Evolutionary conservation across 2,888 invertebrate genomes (phyloP), one percentile per base, ranked within the genome.

Genomic region (Bellardia pandia): DNA sequence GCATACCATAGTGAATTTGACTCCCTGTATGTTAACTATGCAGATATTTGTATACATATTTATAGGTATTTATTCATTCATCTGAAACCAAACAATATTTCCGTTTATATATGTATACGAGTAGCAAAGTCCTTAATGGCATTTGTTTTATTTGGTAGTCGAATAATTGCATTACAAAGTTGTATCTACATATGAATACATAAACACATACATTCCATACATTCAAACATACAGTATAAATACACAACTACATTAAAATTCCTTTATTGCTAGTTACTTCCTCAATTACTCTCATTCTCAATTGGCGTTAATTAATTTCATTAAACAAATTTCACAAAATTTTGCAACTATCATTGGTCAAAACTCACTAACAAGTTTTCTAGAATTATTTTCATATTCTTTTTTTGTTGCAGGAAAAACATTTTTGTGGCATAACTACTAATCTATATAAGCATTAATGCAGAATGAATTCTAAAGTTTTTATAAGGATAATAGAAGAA

Each of bases 281-380:
- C 74, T 75, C 2, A 42, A n/a, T 9, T 13, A 23, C 48, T 48
- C 48, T 40, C 45, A 62, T 75, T 75, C 60, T 75, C 60, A 75
- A 75, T 75, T 75, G 74, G 60, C 74, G 60, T 48, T 75, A 75
- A 75, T 75, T 75, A 75, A 75, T 75, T 74, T 75, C 33, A 62
- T 75, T 75, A 75, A n/a, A 75, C 9, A 75, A 75, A 45, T 62
- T 60, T 45, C 11, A 69, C 30, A 60, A 33, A 72, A 48, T 45
- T 75, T 37, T 6, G 33, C 45, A 60, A 75, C 45, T 62, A 60
- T 75, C 74, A 74, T 60, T 62, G 74, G 74, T 60, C 60, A 48
- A 48, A 75, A 75, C 60, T 48, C 33, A 75, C 74, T 60, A 60
- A 58, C 23, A 72, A 72, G 30, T 30, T 74, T 74, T 58, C 23